Base-by-base conservation (phyloP, 1,140 invertebrate genomes). In the Cotesia glomerata region DNA sequence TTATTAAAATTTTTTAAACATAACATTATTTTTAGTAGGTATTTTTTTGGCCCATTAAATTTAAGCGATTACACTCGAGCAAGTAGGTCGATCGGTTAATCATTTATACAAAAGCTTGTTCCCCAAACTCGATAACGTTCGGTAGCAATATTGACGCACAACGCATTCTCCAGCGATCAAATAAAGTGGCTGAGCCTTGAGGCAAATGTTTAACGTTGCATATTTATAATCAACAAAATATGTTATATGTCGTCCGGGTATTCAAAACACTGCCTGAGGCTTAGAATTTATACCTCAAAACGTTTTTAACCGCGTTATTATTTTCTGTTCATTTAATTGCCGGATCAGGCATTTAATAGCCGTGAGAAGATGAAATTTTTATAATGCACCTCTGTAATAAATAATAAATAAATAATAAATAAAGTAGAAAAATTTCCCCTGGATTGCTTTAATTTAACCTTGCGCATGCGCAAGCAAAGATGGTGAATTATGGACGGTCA, bases 51-150 rank as follows among this genome's bases (percentile, higher is more conserved):
- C 2, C 56, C 4, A 18, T 58, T 26, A 26, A 26, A 26, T 26
- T 58, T 58, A 2, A 58, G 5, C 16, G 16, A 58, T 18, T 58
- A 0, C 8, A 16, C 16, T 7, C 16, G 5, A 13, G 13, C 56
- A 69, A 69, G 51, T 59, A 39, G 67, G 67, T 69, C 67, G 67
- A 58, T 59, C 34, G 54, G 54, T 69, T 56, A 52, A 69, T 69
- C 67, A 69, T 54, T 69, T 39, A 34, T 39, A 34, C 45, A 54
- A 69, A 52, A 69, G 16, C 8, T 8, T 5, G 35, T 39, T 34
- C 14, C 52, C 67, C 54, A 58, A 36, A 69, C 34, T 59, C 67
- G 67, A 69, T 69, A 69, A 69, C 67, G 67, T 69, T 58, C 67
- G 35, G 67, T 58, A 69, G 67, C 67, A 36, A 58, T 69, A 58